phyloP scores from a whole-genome alignment of 1,140 invertebrate genomes.

The Thaumatotibia leucotreta region DNA sequence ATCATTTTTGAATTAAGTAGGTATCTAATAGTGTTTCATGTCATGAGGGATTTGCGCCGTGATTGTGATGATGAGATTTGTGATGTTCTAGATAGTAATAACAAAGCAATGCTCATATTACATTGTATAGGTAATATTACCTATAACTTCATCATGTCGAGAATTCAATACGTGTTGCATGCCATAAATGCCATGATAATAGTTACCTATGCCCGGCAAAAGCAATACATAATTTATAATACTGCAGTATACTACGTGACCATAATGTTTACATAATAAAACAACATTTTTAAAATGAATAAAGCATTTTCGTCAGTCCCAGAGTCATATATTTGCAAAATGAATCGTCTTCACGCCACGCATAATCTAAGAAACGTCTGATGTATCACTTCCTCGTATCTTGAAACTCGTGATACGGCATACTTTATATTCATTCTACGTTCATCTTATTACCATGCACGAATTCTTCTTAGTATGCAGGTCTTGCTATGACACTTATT shows the following conservation, averaged over 20 bases:
- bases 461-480: conserved; percentile 69
- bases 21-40: no score
- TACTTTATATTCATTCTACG: conserved; percentile 65
- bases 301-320: neutral
- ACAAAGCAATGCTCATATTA: neutral
- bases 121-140: no score
- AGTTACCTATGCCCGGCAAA: neutral
- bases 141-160: neutral
- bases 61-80: no score
- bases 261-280: neutral
- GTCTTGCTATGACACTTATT: conserved; percentile 63
- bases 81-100: neutral
- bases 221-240: neutral
- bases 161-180: neutral
- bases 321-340: neutral
- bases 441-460: conserved; percentile 57
- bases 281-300: neutral
- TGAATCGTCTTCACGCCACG: neutral
- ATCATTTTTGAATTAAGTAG: neutral
- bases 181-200: no score
- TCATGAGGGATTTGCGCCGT: no score
- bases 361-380: neutral
- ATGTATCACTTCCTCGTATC: conserved; percentile 3
- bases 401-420: conserved; percentile 29
- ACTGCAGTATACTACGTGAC: neutral